Evolutionary conservation across 35 echinoderm and acorn worm species (phyloP).

Genomic region (Apostichopus parvimensis): DNA sequence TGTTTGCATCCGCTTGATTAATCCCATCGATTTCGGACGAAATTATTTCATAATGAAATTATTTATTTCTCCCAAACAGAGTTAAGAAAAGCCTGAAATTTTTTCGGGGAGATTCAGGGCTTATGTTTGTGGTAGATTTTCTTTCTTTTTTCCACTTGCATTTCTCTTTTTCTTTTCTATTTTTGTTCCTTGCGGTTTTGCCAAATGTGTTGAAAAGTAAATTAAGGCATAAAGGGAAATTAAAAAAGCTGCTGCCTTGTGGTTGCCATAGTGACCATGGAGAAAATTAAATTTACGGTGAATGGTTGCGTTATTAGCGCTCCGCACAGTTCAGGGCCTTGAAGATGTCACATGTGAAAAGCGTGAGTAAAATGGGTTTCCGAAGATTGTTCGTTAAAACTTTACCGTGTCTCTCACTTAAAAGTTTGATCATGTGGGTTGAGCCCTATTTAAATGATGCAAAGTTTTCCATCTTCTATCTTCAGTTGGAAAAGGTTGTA

Average conservation of each 20-base stretch:
- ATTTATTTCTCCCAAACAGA: conserved; percentile 41
- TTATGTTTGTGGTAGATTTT: background rate
- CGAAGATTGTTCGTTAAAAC: too few relatives aligned
- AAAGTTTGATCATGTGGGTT: too few relatives aligned
- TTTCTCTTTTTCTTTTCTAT: too few relatives aligned
- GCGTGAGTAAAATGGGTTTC: too few relatives aligned
- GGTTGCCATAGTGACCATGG: background rate
- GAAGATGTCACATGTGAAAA: background rate
- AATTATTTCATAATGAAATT: conserved; percentile 54
- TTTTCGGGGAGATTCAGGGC: background rate
- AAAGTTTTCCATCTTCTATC: too few relatives aligned
- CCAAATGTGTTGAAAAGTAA: conserved; percentile 11
- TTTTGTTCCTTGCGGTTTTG: too few relatives aligned
- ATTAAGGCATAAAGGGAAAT: conserved; percentile 8
- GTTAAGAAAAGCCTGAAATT: background rate
- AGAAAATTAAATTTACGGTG: conserved; percentile 32
- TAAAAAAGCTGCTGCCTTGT: conserved; percentile 14
- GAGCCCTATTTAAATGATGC: too few relatives aligned
- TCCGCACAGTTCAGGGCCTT: background rate
- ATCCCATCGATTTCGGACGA: conserved; percentile 20
- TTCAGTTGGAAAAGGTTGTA: too few relatives aligned
- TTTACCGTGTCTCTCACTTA: too few relatives aligned
- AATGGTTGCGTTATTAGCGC: background rate
- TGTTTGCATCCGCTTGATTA: conserved; percentile 39
- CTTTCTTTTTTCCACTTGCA: too few relatives aligned